Evolutionary conservation across 2,113 vertebrate species (phyloP), one percentile per base, ranked within the genome.

Genomic region (Ivindomyrus marchei): DNA sequence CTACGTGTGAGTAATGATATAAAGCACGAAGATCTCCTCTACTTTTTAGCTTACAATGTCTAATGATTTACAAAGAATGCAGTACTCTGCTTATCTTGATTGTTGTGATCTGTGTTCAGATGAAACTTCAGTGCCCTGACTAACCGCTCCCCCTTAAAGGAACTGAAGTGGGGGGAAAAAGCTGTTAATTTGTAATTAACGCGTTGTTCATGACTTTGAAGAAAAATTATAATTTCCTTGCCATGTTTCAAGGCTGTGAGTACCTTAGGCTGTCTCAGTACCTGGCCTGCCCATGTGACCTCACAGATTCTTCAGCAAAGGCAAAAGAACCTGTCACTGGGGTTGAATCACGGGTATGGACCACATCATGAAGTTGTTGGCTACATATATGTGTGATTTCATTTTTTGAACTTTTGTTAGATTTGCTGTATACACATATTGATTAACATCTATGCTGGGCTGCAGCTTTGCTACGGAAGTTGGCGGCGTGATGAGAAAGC

Each of bases 271-370:
- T 89, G 92, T 4, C 88, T 95, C 70, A 96, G 94, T 31, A 94
- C 91, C 0, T 95, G 95, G 96, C 95, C 95, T n/a, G 94, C 93
- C 4, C 93, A 94, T 62, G 88, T 92, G 89, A 92, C 91, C 0
- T 89, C 92, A 50, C 95, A 96, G 91, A 93, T 88, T 0, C 80
- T 95, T 49, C 92, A 91, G 6, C 89, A 89, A 56, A 93, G 92
- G 45, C 92, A 93, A 93, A 91, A 94, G 94, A 50, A 95, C 36
- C 31, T 94, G 90, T 88, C 90, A 0, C 7, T 87, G 47, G 88
- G 91, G 11, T 52, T 88, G 88, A 86, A 70, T 49, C 39, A 80
- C 92, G 88, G 21, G 74, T 39, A 80, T 80, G 74, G 36, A 80
- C 36, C 74, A 89, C 31, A 92, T 47, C 77, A 92, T 95, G 96